Conservation (phyloP, 2,797 vertebrate genomes). For the Microchirus variegatus region DNA sequence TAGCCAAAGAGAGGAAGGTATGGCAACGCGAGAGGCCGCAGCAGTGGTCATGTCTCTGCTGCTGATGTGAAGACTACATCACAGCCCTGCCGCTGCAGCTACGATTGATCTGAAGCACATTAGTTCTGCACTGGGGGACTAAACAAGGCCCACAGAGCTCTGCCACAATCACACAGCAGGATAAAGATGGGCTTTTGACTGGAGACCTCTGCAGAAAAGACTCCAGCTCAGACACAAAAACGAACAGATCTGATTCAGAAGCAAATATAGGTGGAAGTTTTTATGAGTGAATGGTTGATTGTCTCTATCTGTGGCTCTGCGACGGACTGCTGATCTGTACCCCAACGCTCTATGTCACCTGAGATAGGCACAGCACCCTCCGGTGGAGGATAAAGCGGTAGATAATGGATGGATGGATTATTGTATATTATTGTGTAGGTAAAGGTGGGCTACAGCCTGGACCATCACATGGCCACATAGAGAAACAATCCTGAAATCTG, state of each 20-base stretch:
- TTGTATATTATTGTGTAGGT: too few relatives aligned
- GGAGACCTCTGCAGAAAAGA: conserved; percentile 58
- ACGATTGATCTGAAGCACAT: conserved; percentile 80
- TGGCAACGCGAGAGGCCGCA: conserved; percentile 26
- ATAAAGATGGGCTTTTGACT: conserved; percentile 70
- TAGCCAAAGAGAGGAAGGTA: neutral
- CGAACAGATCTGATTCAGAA: conserved; percentile 7
- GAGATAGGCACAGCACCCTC: too few relatives aligned
- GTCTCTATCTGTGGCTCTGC: too few relatives aligned
- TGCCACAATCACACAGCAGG: conserved; percentile 67
- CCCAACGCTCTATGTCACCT: too few relatives aligned
- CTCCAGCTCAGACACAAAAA: conserved; percentile 15
- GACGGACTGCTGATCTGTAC: too few relatives aligned
- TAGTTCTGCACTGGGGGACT: conserved; percentile 74
- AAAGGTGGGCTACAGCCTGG: too few relatives aligned
- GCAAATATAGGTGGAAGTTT: too few relatives aligned
- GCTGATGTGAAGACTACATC: conserved; percentile 53
- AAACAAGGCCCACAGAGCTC: conserved; percentile 65
- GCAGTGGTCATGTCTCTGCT: conserved; percentile 41
- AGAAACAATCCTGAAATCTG: too few relatives aligned
- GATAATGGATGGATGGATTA: too few relatives aligned
- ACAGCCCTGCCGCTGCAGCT: conserved; percentile 62
- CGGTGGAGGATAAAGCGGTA: too few relatives aligned
- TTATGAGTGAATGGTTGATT: too few relatives aligned
- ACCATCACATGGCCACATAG: too few relatives aligned